Conservation (phyloP, 2,888 invertebrate genomes). For the Ctenicera cuprea region DNA sequence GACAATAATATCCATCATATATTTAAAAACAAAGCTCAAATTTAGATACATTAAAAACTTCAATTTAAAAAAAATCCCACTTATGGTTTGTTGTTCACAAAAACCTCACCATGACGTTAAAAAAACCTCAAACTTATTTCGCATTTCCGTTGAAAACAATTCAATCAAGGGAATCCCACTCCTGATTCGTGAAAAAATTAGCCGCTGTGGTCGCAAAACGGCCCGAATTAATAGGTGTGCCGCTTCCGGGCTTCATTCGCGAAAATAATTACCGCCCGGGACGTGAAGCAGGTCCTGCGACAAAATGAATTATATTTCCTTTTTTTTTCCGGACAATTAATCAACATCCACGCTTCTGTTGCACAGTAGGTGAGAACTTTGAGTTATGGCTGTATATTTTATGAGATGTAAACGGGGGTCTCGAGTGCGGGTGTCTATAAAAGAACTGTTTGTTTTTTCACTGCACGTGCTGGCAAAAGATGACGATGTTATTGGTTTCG, state of each 20-base stretch:
- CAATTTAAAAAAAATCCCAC: too few species aligned
- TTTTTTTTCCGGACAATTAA: conserved; percentile 18
- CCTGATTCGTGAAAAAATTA: too few species aligned
- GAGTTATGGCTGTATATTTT: conserved; percentile 27
- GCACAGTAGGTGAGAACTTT: conserved; percentile 22
- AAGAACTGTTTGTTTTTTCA: conserved; percentile 18
- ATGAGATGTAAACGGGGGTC: conserved; percentile 2
- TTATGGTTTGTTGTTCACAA: too few species aligned
- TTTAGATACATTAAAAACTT: too few species aligned
- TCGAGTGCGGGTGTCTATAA: conserved; percentile 17
- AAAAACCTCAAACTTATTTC: too few species aligned
- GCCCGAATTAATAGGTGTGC: neutral
- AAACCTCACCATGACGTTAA: too few species aligned
- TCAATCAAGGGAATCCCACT: too few species aligned
- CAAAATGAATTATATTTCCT: neutral
- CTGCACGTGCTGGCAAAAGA: conserved; percentile 18
- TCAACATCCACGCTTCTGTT: conserved; percentile 21
- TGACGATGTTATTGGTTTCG: conserved; percentile 2
- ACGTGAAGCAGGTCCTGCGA: neutral
- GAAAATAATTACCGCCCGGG: neutral
- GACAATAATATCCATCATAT: too few species aligned
- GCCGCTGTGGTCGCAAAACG: too few species aligned
- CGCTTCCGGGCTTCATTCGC: conserved; percentile 3
- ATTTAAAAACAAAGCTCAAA: too few species aligned
- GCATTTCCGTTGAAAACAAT: too few species aligned